Evolutionary conservation across 2,888 invertebrate species (phyloP).

Genomic region (Electrophaes corylata): DNA sequence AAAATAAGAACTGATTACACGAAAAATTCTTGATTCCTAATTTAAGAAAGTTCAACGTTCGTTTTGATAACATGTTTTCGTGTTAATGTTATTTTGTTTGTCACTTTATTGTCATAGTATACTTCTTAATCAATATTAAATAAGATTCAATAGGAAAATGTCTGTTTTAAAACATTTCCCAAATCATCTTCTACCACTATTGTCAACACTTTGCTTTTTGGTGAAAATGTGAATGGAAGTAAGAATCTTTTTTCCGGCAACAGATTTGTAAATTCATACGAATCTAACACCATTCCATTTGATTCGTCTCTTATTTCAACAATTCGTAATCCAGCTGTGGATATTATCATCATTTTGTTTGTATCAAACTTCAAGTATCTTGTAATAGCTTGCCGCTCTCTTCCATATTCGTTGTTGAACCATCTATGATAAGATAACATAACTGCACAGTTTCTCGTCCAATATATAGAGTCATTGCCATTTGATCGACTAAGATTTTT

Average conservation of each 20-base stretch:
- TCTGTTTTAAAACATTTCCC: slow-evolving; percentile 87
- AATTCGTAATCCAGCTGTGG: slow-evolving; percentile 86
- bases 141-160: slow-evolving; percentile 83
- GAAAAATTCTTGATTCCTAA: slow-evolving; percentile 2
- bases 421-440: slow-evolving; percentile 87
- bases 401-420: slow-evolving; percentile 81
- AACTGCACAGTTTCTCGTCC: slow-evolving; percentile 87
- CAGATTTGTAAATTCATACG: slow-evolving; percentile 86
- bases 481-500: slow-evolving; percentile 70
- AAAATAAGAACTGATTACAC: slow-evolving; percentile 30
- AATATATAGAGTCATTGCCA: slow-evolving; percentile 83
- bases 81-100: slow-evolving; percentile 32
- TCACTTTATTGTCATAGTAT: slow-evolving; percentile 71
- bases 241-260: slow-evolving; percentile 84
- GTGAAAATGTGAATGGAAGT: slow-evolving; percentile 80
- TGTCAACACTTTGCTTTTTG: slow-evolving; percentile 77
- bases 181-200: slow-evolving; percentile 88
- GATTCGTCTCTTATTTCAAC: slow-evolving; percentile 86
- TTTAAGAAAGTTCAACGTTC: slow-evolving; percentile 1
- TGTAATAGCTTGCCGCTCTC: slow-evolving; percentile 81
- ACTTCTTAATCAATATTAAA: slow-evolving; percentile 51
- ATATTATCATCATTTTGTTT: slow-evolving; percentile 85
- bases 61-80: slow-evolving; percentile 8
- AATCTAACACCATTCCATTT: slow-evolving; percentile 85
- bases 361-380: slow-evolving; percentile 81